These are phyloP conservation scores for Rhinopomastus cyanomelas DNA, from an alignment of 2,113 vertebrate species.

Conservation along the genomic window DNA sequence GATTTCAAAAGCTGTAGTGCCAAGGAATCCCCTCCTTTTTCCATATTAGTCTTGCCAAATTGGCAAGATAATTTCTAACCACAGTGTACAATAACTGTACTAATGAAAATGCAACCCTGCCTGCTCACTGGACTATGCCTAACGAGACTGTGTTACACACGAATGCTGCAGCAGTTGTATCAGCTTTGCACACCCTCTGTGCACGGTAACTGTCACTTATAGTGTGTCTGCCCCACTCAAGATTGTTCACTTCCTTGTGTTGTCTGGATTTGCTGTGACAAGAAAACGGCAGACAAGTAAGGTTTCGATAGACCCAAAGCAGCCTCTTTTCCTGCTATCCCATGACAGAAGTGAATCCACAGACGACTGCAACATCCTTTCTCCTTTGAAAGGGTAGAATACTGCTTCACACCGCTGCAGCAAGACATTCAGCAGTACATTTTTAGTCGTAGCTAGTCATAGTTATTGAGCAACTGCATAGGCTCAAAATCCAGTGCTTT, in stretches of 20 bases:
- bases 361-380: rapidly evolving
- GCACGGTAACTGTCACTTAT: not conserved
- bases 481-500: not conserved
- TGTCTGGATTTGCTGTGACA: not conserved
- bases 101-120: not conserved
- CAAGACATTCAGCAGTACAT: not conserved
- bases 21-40: not conserved
- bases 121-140: not conserved
- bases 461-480: not conserved
- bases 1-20: not conserved
- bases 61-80: not conserved
- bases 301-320: not conserved
- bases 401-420: not conserved
- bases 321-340: not conserved
- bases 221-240: not conserved
- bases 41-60: not conserved
- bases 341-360: not conserved
- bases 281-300: not conserved
- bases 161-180: not conserved
- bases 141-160: not conserved
- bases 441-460: too few species aligned
- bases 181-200: not conserved
- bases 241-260: not conserved
- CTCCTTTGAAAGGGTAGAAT: not conserved
- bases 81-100: not conserved